These are phyloP conservation scores for Notoglanidium macrostoma DNA, from an alignment of 2,797 vertebrate genomes.

Conservation along the genomic window DNA sequence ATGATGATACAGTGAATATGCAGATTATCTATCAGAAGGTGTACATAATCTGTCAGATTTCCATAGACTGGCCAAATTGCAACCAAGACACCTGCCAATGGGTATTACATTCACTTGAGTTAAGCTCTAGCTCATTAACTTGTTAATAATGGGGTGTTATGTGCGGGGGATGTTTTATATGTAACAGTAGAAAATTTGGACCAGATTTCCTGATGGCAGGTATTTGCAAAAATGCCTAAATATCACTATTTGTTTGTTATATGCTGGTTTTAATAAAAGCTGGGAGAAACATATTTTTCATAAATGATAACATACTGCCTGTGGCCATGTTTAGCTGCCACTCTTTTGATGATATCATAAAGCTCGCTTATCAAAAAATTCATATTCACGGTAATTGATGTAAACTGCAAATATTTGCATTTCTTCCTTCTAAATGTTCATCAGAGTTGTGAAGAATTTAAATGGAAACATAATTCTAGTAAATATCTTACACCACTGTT, in stretches of 20 bases:
- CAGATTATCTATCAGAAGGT: not conserved
- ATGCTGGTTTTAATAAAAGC: not conserved
- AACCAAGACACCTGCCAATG: not conserved
- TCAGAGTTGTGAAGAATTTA: not conserved
- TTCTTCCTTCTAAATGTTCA: not conserved
- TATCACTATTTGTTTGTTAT: not conserved
- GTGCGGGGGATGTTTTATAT: not conserved
- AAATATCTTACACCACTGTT: not conserved
- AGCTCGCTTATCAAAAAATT: not conserved
- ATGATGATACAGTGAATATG: not conserved
- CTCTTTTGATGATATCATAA: not conserved
- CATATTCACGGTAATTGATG: not conserved
- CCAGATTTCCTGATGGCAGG: not conserved
- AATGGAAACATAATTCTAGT: slow-evolving; percentile 2
- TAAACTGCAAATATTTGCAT: slow-evolving; percentile 1
- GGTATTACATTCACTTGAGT: not conserved
- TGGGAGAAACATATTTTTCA: not conserved
- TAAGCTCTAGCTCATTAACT: not conserved
- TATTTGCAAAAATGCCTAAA: not conserved
- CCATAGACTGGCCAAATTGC: not conserved
- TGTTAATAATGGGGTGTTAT: not conserved
- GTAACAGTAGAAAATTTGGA: not conserved
- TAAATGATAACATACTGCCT: not conserved
- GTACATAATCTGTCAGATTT: not conserved
- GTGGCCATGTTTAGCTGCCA: not conserved